Evolutionary conservation across 2,113 vertebrate genomes (phyloP).

Genomic region (Actenoides hombroni): DNA sequence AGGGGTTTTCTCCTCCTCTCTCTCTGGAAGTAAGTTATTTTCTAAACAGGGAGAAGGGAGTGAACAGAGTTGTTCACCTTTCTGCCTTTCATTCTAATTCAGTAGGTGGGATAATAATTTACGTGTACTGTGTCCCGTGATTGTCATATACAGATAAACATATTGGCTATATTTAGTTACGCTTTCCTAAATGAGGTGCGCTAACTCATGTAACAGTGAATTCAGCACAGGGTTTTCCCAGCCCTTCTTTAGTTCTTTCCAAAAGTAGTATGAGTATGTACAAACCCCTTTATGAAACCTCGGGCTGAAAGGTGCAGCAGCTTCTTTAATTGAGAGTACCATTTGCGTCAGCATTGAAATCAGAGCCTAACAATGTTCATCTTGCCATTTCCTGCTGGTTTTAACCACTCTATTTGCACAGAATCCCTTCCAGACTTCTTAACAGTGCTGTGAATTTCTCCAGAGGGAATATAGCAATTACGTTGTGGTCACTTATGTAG

Average conservation of each 20-base stretch:
- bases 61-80: not conserved
- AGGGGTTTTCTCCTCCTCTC: not conserved
- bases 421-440: constrained; percentile 5
- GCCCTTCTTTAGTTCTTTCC: not conserved
- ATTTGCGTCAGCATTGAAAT: not conserved
- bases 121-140: not conserved
- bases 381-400: not conserved
- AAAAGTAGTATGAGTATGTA: not conserved
- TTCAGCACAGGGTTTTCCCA: not conserved
- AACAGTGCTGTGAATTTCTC: constrained; percentile 2
- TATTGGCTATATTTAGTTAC: not conserved
- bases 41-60: not conserved
- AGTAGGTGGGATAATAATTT: not conserved
- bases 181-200: not conserved
- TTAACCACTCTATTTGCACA: not conserved
- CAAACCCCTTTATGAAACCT: not conserved
- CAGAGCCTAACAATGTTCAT: not conserved
- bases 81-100: not conserved
- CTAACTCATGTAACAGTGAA: not conserved
- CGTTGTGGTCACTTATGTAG: not conserved
- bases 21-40: not conserved
- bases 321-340: not conserved
- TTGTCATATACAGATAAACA: not conserved
- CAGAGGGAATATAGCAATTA: not conserved
- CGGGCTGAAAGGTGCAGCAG: not conserved